These are phyloP conservation scores for Rhamnusium bicolor DNA, from an alignment of 2,888 invertebrate genomes.

Conservation along the genomic window DNA sequence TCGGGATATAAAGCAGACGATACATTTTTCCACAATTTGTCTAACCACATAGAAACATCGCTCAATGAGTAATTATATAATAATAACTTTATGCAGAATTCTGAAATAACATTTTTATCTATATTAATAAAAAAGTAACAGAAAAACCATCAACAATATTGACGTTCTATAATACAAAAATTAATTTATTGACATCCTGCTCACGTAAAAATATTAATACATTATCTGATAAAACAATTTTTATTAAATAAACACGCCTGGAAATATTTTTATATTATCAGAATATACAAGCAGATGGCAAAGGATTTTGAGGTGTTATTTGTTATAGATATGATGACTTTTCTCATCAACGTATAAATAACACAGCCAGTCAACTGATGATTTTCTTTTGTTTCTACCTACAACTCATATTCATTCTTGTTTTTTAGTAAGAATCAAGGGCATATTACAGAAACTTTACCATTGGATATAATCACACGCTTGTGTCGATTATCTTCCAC, in stretches of 20 bases:
- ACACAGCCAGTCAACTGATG: background rate
- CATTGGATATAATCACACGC: too few relatives aligned
- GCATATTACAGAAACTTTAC: too few relatives aligned
- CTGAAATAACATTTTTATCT: conserved; percentile 18
- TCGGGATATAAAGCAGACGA: conserved; percentile 1
- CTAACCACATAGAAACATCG: background rate
- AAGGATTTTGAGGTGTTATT: background rate
- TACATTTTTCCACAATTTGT: background rate
- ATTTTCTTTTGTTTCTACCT: background rate
- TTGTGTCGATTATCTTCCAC: too few relatives aligned
- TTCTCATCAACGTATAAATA: background rate
- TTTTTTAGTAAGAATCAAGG: too few relatives aligned
- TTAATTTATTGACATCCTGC: conserved; percentile 24
- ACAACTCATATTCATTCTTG: too few relatives aligned
- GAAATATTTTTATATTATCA: conserved; percentile 6
- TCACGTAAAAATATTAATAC: conserved; percentile 20
- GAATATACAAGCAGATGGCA: conserved; percentile 8
- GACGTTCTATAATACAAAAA: conserved; percentile 20
- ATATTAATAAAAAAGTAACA: conserved; percentile 14
- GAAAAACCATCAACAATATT: conserved; percentile 20
- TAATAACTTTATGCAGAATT: background rate
- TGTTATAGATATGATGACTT: conserved; percentile 2
- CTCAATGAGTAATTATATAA: conserved; percentile 6
- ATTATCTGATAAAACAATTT: conserved; percentile 25
- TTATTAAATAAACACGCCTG: background rate